Conservation (phyloP, 1,140 invertebrate species). For the Trichonephila clavata region DNA sequence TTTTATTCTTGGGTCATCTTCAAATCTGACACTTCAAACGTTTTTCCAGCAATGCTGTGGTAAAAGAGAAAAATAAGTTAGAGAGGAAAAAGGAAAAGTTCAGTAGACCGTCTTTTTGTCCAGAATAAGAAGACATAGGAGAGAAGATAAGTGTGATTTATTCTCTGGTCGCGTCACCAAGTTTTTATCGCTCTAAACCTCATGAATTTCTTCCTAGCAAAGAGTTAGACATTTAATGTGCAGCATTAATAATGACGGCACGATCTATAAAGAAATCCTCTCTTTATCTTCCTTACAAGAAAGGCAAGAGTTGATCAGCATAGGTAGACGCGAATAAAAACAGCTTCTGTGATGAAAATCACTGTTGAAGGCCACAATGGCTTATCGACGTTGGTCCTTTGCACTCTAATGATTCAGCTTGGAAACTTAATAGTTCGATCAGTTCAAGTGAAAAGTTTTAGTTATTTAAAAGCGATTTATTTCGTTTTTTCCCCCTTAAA, state of each 20-base stretch:
- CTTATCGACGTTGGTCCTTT: neutral
- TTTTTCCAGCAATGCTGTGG: neutral
- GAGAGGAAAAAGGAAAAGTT: neutral
- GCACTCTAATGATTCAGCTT: neutral
- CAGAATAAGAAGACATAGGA: constrained; percentile 41
- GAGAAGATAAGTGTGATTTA: constrained; percentile 63
- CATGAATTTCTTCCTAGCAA: constrained; percentile 44
- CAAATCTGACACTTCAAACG: constrained; percentile 26
- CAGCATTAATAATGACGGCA: constrained; percentile 51
- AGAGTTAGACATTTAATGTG: constrained; percentile 46
- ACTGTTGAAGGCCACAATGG: neutral
- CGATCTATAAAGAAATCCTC: constrained; percentile 40
- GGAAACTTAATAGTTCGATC: too few relatives aligned
- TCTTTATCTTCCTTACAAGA: constrained; percentile 39
- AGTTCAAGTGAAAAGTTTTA: too few relatives aligned
- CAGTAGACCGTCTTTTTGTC: constrained; percentile 41
- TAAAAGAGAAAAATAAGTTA: neutral
- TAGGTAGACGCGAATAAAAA: neutral
- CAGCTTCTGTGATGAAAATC: neutral
- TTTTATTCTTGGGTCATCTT: constrained; percentile 37
- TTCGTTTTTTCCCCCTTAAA: too few relatives aligned
- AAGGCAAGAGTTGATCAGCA: neutral
- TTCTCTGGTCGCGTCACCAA: constrained; percentile 60
- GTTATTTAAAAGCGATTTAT: too few relatives aligned
- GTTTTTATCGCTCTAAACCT: constrained; percentile 68